Evolutionary conservation across 2,113 vertebrate genomes (phyloP).

Genomic region (Myotis lucifugus): DNA sequence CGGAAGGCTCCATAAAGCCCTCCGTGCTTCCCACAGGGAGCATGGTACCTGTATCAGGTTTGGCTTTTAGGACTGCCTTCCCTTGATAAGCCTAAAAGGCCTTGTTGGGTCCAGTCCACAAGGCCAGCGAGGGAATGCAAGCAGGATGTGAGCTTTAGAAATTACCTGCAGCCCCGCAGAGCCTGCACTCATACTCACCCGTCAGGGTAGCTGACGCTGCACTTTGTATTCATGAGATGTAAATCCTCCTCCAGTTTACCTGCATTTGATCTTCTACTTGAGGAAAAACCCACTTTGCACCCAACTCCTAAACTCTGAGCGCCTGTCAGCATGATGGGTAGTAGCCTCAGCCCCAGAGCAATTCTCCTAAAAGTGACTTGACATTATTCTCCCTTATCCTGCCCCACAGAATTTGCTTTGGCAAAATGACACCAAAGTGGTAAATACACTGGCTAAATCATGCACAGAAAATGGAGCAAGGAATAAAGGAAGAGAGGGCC

Average conservation of each 20-base stretch:
- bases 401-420: slow-evolving; percentile 9
- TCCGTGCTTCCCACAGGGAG: not conserved
- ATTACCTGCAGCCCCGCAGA: not conserved
- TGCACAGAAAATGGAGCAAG: not conserved
- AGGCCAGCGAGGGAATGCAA: not conserved
- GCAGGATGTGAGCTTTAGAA: not conserved
- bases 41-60: not conserved
- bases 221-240: slow-evolving; percentile 59
- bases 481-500: too few relatives aligned
- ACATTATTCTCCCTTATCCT: not conserved
- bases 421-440: slow-evolving; percentile 29
- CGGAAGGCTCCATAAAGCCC: not conserved
- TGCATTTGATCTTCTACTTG: slow-evolving; percentile 51
- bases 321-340: slow-evolving; percentile 44
- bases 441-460: not conserved
- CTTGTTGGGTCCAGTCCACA: not conserved
- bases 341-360: not conserved
- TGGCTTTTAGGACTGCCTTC: not conserved
- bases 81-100: not conserved
- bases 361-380: slow-evolving; percentile 51
- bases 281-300: slow-evolving; percentile 36
- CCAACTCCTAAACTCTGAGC: slow-evolving; percentile 2
- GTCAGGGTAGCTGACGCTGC: not conserved
- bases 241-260: slow-evolving; percentile 49
- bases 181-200: not conserved